Evolutionary conservation across 2,113 vertebrate genomes (phyloP).

Genomic region (Nesoenas mayeri): DNA sequence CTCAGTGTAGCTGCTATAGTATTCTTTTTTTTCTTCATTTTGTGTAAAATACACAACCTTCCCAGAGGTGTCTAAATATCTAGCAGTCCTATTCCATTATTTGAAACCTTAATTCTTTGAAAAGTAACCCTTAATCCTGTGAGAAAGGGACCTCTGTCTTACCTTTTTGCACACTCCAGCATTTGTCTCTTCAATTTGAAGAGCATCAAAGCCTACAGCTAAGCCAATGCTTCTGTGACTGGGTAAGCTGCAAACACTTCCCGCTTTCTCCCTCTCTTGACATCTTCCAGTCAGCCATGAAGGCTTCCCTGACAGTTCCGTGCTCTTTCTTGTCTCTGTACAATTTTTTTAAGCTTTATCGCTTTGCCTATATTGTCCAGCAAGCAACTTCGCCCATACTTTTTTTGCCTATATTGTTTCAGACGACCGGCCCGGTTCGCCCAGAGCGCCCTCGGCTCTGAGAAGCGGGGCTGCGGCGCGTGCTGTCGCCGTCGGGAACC

Average conservation of each 20-base stretch:
- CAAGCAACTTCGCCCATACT: too few relatives aligned
- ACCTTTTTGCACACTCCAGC: not conserved
- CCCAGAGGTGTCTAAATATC: not conserved
- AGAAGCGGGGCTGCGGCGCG: rapidly evolving
- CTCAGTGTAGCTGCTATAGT: rapidly evolving
- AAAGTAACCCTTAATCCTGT: not conserved
- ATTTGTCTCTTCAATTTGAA: too few relatives aligned
- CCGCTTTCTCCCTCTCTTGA: not conserved
- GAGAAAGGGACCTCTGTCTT: not conserved
- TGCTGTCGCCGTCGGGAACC: rapidly evolving
- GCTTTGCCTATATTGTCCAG: not conserved
- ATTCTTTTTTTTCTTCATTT: not conserved
- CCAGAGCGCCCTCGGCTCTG: not conserved
- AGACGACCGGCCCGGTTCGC: rapidly evolving
- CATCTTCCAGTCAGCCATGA: not conserved
- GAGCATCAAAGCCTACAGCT: rapidly evolving
- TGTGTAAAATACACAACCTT: not conserved
- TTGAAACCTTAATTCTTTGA: not conserved
- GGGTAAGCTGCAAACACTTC: not conserved
- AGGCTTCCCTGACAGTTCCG: too few relatives aligned
- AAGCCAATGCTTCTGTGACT: not conserved
- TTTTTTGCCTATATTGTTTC: not conserved
- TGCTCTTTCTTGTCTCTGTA: not conserved
- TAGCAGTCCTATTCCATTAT: not conserved
- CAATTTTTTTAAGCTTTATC: not conserved